These are phyloP conservation scores for Sebastes wilsoni DNA, from an alignment of 2,797 vertebrate species.

Conservation along the genomic window DNA sequence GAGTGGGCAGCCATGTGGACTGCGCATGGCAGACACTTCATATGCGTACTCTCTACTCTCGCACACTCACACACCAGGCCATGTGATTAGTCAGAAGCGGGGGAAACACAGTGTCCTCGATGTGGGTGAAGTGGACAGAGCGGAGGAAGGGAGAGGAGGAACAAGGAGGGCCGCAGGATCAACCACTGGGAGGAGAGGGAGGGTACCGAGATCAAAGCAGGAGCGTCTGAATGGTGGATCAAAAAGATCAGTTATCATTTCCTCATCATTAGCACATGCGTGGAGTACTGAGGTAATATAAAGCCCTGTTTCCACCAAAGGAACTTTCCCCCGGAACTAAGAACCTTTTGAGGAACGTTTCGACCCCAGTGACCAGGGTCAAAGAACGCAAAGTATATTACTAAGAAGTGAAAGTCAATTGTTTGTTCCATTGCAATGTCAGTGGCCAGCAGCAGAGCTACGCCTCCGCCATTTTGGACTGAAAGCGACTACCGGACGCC, in stretches of 20 bases:
- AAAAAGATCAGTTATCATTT: constrained; percentile 18
- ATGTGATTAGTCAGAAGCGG: constrained; percentile 57
- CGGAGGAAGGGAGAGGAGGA: neutral
- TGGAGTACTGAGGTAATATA: neutral
- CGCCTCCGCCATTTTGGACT: too few species aligned
- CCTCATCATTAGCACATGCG: neutral
- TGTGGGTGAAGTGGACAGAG: constrained; percentile 37
- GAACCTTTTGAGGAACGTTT: too few species aligned
- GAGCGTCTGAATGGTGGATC: constrained; percentile 12
- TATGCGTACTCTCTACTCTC: constrained; percentile 15
- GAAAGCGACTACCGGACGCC: too few species aligned
- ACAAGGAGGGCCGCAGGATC: constrained; percentile 21
- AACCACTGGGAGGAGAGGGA: constrained; percentile 13
- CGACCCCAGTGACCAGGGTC: too few species aligned
- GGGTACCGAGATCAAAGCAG: constrained; percentile 38
- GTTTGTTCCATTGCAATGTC: too few species aligned
- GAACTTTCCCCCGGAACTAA: too few species aligned
- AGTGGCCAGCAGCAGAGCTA: too few species aligned
- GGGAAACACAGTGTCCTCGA: constrained; percentile 30
- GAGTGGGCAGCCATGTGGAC: constrained; percentile 37
- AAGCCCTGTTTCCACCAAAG: too few species aligned
- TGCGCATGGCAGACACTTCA: constrained; percentile 24
- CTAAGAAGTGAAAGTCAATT: too few species aligned
- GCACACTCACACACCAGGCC: constrained; percentile 5
- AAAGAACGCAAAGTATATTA: too few species aligned